Conservation (phyloP, 1,140 invertebrate species). For the Mycetomoellerius zeteki region DNA sequence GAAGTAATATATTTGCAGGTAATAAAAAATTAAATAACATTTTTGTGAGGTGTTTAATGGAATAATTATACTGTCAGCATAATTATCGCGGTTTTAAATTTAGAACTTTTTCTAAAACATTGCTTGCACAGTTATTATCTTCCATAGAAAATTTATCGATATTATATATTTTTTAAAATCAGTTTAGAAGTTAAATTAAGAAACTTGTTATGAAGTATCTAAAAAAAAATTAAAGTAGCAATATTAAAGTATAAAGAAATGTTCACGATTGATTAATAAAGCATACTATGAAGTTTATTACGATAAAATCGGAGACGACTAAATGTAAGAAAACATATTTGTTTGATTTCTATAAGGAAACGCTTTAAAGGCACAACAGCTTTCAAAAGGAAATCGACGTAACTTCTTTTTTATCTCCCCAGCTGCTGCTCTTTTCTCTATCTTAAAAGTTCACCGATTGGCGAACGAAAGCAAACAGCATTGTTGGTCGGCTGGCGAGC, state of each 20-base stretch:
- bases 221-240: not conserved
- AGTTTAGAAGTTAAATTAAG: not conserved
- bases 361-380: conserved; percentile 57
- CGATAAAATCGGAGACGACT: conserved; percentile 29
- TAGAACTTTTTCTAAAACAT: not conserved
- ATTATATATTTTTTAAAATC: not conserved
- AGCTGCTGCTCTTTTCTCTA: conserved; percentile 61
- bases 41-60: not conserved
- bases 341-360: conserved; percentile 39
- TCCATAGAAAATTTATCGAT: not conserved
- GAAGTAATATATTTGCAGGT: not conserved
- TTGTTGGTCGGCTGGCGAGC: conserved; percentile 77
- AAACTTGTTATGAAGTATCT: not conserved
- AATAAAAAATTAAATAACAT: not conserved
- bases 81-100: not conserved
- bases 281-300: conserved; percentile 19
- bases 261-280: conserved; percentile 47
- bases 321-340: conserved; percentile 57
- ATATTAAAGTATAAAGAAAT: not conserved
- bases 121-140: not conserved
- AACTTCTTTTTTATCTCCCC: conserved; percentile 61
- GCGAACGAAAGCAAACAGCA: conserved; percentile 77
- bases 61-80: not conserved
- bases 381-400: conserved; percentile 62
- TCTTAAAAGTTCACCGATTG: conserved; percentile 62